A percentile compares a stretch with the other conserved stretches of the same genome.
Conservation (phyloP, 2,113 vertebrate species). For the Charina bottae region DNA sequence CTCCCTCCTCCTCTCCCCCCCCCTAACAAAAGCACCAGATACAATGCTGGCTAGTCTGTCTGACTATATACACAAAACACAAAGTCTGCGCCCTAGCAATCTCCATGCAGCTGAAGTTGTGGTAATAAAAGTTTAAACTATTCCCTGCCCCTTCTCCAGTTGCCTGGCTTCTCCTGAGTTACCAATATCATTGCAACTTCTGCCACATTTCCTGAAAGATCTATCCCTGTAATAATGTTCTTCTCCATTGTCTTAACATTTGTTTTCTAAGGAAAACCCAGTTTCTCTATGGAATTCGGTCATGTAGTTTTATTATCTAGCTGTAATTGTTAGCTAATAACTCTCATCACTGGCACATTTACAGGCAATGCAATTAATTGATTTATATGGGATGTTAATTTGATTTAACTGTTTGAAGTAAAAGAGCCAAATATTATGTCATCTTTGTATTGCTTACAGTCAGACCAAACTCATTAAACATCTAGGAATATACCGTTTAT, state of each 20-base stretch:
- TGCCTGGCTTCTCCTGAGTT: neutral
- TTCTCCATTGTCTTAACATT: neutral
- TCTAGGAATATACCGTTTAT: neutral
- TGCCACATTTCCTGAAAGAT: neutral
- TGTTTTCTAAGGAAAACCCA: neutral
- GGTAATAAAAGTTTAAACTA: neutral
- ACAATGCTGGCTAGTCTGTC: neutral
- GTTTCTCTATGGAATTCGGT: neutral
- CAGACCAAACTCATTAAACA: neutral
- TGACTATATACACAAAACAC: neutral
- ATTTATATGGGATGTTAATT: neutral
- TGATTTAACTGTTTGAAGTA: conserved; percentile 1
- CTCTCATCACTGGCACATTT: neutral
- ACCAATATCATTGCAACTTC: neutral
- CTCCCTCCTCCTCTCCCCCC: neutral
- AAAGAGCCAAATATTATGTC: neutral
- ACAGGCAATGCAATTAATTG: neutral
- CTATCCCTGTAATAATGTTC: neutral
- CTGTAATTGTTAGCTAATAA: neutral
- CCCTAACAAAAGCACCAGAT: neutral
- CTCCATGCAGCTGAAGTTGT: neutral
- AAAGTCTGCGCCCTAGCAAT: neutral
- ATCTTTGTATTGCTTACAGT: neutral
- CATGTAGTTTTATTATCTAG: neutral
- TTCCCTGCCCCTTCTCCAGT: neutral